Conservation (phyloP, 1,140 invertebrate species). For the Drosophila lini region DNA sequence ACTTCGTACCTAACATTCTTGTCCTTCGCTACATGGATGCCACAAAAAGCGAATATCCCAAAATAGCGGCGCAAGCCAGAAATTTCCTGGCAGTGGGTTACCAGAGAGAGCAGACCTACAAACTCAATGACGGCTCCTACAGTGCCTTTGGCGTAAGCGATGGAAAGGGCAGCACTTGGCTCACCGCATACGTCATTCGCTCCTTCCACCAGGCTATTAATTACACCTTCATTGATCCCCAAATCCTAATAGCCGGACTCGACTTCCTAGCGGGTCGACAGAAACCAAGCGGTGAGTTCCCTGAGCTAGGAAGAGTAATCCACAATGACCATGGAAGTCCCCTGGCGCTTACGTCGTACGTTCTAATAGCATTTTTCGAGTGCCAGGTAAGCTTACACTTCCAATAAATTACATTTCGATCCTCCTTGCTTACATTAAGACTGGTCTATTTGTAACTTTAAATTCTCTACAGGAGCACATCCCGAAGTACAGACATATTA, state of each 20-base stretch:
- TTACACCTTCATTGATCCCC: slow-evolving; percentile 92
- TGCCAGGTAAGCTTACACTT: slow-evolving; percentile 84
- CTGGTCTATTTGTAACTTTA: not conserved
- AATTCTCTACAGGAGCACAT: slow-evolving; percentile 59
- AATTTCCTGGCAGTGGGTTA: slow-evolving; percentile 93
- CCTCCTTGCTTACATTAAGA: too few relatives aligned
- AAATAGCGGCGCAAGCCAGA: slow-evolving; percentile 86
- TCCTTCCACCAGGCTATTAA: slow-evolving; percentile 92
- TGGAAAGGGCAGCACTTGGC: slow-evolving; percentile 90
- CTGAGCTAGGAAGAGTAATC: slow-evolving; percentile 87
- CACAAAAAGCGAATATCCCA: slow-evolving; percentile 39
- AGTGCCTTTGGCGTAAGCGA: slow-evolving; percentile 86
- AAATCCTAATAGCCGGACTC: slow-evolving; percentile 89
- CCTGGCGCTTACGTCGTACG: slow-evolving; percentile 93
- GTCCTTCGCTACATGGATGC: slow-evolving; percentile 89
- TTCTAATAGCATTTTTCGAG: slow-evolving; percentile 92
- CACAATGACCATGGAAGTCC: slow-evolving; percentile 82
- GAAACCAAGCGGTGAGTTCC: slow-evolving; percentile 91
- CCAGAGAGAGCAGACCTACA: slow-evolving; percentile 96
- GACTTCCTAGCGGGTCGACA: slow-evolving; percentile 90
- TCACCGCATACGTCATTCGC: slow-evolving; percentile 96
- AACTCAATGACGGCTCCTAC: slow-evolving; percentile 95
- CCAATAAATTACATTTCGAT: too few relatives aligned
- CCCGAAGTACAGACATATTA: slow-evolving; percentile 87
- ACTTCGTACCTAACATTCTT: slow-evolving; percentile 96